Evolutionary conservation across 2,888 invertebrate species (phyloP).

Genomic region (Rhagophthalmus giganteus): DNA sequence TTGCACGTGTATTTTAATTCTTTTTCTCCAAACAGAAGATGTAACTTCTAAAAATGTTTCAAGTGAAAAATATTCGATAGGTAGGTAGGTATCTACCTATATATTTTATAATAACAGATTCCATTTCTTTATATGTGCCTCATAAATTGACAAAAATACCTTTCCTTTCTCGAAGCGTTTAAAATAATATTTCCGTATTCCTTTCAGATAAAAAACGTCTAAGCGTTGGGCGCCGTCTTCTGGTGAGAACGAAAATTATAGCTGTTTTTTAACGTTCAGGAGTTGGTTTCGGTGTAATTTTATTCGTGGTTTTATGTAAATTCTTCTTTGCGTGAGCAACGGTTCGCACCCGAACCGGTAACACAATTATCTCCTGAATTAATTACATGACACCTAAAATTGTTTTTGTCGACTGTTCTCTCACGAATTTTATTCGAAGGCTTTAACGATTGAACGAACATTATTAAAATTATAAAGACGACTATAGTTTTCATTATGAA

Average conservation of each 20-base stretch:
- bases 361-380: slow-evolving; percentile 46
- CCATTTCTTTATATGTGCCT: not conserved
- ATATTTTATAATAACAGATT: no score
- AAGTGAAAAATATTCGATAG: no score
- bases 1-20: no score
- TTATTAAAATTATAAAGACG: no score
- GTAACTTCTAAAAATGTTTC: no score
- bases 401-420: slow-evolving; percentile 11
- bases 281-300: slow-evolving; percentile 40
- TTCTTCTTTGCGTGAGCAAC: slow-evolving; percentile 32
- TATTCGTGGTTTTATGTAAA: slow-evolving; percentile 41
- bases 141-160: slow-evolving; percentile 7
- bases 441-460: slow-evolving; percentile 8
- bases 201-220: slow-evolving; percentile 9
- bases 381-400: slow-evolving; percentile 37
- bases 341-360: slow-evolving; percentile 41
- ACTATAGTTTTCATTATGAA: no score
- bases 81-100: no score
- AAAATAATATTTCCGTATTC: slow-evolving; percentile 15
- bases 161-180: slow-evolving; percentile 6
- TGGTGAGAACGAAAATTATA: slow-evolving; percentile 12
- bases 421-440: slow-evolving; percentile 11
- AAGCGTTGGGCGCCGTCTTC: slow-evolving; percentile 4
- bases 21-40: no score
- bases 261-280: slow-evolving; percentile 24